Base-by-base conservation (phyloP, 2,113 vertebrate species). In the Calypte anna region DNA sequence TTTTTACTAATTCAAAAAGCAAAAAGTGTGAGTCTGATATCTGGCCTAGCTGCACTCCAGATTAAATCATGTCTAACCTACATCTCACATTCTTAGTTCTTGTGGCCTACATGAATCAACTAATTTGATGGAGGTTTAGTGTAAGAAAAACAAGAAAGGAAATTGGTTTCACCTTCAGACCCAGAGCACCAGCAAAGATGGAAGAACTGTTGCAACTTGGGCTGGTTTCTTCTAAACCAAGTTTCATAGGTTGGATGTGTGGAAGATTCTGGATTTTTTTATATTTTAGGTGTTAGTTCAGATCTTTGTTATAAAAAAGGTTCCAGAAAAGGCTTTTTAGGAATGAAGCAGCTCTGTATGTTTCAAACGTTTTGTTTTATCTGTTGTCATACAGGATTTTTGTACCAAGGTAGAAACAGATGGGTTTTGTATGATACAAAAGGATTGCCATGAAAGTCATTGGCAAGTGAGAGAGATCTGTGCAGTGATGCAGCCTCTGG, bases 101-200 rank as follows among this genome's bases (percentile, higher is more conserved):
- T 84, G 10, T 70, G 36, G 36, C 54, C 19, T n/a, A 33, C 0
- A 2, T 51, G 8, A 1, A 3, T 27, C 40, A 46, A 0, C 15
- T 46, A 19, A 8, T 4, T 27, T 50, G 24, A 13, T 27, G 62
- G 85, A 72, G 5, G 14, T 18, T 69, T n/a, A 40, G 27, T 40
- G 30, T 43, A 70, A 78, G 2, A 38, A 48, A 63, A 30, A 8
- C 2, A 53, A 59, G 19, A 20, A 31, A 50, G 1, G 16, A 3
- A 25, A 24, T 6, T 68, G 19, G 0, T 43, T 88, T 51, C 33
- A 78, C 27, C 40, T 91, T 76, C 44, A 61, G 14, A 16, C 55
- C 14, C 67, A 12, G 14, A 75, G 6, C 19, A 27, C 4, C 21
- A 67, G 30, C 3, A 64, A 76, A 61, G 21, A 23, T 11, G 14